Conservation (phyloP, 2,113 vertebrate species). For the Ondatra zibethicus region DNA sequence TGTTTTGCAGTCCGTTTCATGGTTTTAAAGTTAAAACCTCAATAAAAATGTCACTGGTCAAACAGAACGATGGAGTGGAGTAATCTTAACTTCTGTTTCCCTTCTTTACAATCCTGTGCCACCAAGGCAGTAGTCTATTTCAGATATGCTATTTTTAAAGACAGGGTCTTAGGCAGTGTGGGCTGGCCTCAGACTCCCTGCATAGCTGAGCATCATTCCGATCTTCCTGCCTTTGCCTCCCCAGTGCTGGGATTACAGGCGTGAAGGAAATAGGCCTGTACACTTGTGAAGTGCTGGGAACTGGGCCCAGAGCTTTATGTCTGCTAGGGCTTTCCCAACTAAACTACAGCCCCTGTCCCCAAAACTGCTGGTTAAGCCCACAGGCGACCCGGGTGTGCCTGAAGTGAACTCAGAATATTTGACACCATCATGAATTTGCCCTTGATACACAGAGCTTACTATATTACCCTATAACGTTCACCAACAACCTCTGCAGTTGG, state of each 20-base stretch:
- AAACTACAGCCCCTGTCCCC: not conserved
- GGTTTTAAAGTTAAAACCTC: conserved; percentile 9
- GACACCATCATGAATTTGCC: not conserved
- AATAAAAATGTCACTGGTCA: not conserved
- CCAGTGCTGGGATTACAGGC: not conserved
- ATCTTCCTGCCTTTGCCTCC: not conserved
- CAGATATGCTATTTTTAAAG: not conserved
- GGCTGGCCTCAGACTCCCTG: not conserved
- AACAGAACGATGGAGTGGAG: not conserved
- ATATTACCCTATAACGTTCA: not conserved
- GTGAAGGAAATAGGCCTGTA: no score
- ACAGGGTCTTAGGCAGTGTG: not conserved
- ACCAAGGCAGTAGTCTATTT: not conserved
- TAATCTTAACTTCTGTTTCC: not conserved
- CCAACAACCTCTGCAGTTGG: not conserved
- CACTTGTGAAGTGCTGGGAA: not conserved
- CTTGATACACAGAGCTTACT: not conserved
- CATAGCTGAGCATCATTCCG: not conserved
- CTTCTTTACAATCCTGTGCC: not conserved
- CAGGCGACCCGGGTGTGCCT: rapidly evolving
- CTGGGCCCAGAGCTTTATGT: not conserved
- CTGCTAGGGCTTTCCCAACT: not conserved
- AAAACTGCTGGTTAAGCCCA: not conserved
- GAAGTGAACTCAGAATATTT: not conserved
- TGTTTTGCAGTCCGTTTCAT: not conserved